phyloP scores from a whole-genome alignment of 2,888 invertebrate genomes.

The Tetrapedia diversipes region DNA sequence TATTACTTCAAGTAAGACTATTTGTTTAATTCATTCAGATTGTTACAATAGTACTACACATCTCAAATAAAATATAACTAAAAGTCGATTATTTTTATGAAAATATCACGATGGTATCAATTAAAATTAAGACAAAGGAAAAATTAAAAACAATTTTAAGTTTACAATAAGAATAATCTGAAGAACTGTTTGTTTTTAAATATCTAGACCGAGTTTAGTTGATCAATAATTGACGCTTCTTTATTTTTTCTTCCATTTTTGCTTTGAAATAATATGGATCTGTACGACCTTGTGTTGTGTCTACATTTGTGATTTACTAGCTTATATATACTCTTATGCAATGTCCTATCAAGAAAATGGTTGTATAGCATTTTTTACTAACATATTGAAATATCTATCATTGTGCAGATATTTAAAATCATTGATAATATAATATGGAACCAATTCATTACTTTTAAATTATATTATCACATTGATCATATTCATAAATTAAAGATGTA shows the following conservation, averaged over 20 bases:
- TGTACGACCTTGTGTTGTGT: not conserved
- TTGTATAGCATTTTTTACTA: constrained; percentile 32
- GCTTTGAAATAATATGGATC: not conserved
- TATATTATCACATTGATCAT: not conserved
- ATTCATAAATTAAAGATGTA: not conserved
- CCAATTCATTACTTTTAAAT: not conserved
- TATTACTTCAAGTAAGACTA: no score
- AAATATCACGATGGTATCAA: not conserved
- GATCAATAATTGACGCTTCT: not conserved
- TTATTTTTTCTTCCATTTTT: not conserved
- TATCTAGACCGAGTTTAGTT: not conserved
- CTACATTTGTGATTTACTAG: no score
- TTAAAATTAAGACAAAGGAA: not conserved
- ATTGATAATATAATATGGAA: not conserved
- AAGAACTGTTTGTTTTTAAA: not conserved
- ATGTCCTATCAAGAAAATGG: not conserved
- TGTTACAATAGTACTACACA: no score
- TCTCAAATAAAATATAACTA: no score
- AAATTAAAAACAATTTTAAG: not conserved
- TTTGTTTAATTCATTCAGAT: no score
- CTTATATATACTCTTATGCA: not conserved
- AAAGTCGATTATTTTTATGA: no score
- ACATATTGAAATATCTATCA: no score
- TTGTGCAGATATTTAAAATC: not conserved
- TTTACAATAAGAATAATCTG: not conserved